Evolutionary conservation across 2,888 invertebrate genomes (phyloP), one percentile per base, ranked within the genome.

Genomic region (Cephus rjabovi): DNA sequence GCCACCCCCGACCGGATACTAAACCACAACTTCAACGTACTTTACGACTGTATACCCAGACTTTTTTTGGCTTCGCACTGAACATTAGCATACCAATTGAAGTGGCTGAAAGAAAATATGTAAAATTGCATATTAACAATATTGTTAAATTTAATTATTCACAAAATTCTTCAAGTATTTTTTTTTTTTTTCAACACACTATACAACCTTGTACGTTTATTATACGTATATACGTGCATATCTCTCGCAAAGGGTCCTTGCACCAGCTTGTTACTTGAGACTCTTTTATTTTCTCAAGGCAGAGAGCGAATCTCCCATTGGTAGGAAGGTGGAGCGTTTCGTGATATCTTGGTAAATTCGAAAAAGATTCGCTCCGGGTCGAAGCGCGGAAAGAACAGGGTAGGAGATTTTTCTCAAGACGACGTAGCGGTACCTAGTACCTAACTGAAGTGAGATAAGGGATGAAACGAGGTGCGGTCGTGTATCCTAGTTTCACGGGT

Each of bases 401-500:
- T 56, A 23, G 23, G 56, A 56, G 77, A 75, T 77, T 69, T 70
- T 37, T 30, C 70, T 56, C 23, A 56, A 56, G 23, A 6, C 56
- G 23, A 23, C 56, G 23, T 56, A 23, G 9, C 9, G 2, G 56
- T 56, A 23, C 75, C 75, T 40, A 73, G 35, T 34, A n/a, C 75
- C 30, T 37, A 40, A 31, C 75, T 68, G 40, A 15, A 74, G 56
- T 74, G 74, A 37, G 74, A 77, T 74, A 69, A 33, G 33, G 74
- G 74, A 77, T 73, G 37, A 69, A 69, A 76, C 33, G 35, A 69
- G 74, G 74, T 74, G 40, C 34, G 73, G 40, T 34, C 68, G 31
- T 73, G 75, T 74, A 77, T 75, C 70, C 35, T 56, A 35, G 73
- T 68, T 40, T 30, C 70, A 35, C 77, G 34, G 75, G 30, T 77